Base-by-base conservation (phyloP, 35 echinoderm and acorn worm species). In the Apostichopus japonicus region DNA sequence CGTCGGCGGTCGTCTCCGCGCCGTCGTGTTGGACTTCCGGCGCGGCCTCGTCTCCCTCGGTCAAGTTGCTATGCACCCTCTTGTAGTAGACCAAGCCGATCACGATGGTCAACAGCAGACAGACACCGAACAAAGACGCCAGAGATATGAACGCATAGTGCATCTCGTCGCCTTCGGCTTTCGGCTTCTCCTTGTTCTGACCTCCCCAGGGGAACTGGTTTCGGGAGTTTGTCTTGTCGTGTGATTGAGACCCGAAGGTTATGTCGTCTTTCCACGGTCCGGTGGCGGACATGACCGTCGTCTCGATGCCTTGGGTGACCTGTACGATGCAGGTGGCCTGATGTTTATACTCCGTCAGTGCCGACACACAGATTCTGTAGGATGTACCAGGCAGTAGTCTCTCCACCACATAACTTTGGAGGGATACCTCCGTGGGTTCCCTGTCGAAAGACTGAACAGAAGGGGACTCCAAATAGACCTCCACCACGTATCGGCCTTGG, bases 281-380 rank as follows among this genome's bases (percentile, higher is more conserved):
- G 1, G 80, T 83, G 10, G 55, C 54, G 1, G 83, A 56, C 83
- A 59, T 10, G 6, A 61, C 1, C 5, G 83, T 87, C 11, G 54
- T 87, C 13, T 22, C 16, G 22, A 19, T 59, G 83, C 6, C 24
- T 65, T 59, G 54, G 14, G 83, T 65, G 10, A 21, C 16, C 23
- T 24, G 54, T 2, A 25, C 24, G 83, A 87, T 87, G 83, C 83
- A 87, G 54, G 14, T 21, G 4, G 22, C 23, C 78, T 59, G 83
- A 2, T 19, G 0, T 65, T 87, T 61, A 22, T 87, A 11, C 9
- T 59, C 84, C 8, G 62, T 73, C 51, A 21, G 5, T 1, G 72
- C 92, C n/a, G 86, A 56, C 84, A 93, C 79, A 27, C 93, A 94
- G 76, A 94, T 82, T 61, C 57, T 72, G 53, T 94, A 94, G 52